Base-by-base conservation (phyloP, 2,888 invertebrate species). In the Lordiphosa andalusiaca region DNA sequence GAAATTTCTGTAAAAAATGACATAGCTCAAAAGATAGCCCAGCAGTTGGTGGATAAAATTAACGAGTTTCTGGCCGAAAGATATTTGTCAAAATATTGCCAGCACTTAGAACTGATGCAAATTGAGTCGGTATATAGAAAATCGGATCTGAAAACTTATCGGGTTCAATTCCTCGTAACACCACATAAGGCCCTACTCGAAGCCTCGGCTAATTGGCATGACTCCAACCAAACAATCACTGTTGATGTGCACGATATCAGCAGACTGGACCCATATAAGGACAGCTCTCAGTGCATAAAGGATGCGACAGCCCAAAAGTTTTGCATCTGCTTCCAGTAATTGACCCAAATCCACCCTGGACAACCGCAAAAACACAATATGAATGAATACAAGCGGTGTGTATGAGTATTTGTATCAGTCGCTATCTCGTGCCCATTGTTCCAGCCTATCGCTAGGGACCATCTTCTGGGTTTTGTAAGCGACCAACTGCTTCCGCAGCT, bases 261-360 rank as follows among this genome's bases (percentile, higher is more conserved):
- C 47, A 73, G 86, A 0, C 56, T 85, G 16, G 71, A 84, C 53
- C 23, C 51, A 3, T 86, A 86, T 57, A 55, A 60, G 21, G 55
- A 36, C 0, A 51, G 46, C 4, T 73, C 86, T 0, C 35, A 61
- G 13, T 86, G 86, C 50, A 68, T 74, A 3, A 50, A 68, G 6
- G 75, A 81, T 35, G 76, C 53, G 52, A 63, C 66, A 39, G 80
- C 77, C 4, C 86, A 86, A 47, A 88, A 87, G 63, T 88, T 75
- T 74, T 63, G 63, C 66, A 65, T 63, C 65, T 63, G 63, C 65
- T 35, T 33, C 41, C 6, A 42, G 16, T 41, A 37, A 49, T 23
- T 41, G 41, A 39, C 23, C 36, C 37, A 37, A 39, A 40, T 39
- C 39, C 39, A 21, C 50, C 25, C 35, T 30, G 16, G 13, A 13